A percentile compares a stretch with the other conserved stretches of the same genome.
phyloP scores from a whole-genome alignment of 2,797 vertebrate genomes.

The Gallinago stenura region DNA sequence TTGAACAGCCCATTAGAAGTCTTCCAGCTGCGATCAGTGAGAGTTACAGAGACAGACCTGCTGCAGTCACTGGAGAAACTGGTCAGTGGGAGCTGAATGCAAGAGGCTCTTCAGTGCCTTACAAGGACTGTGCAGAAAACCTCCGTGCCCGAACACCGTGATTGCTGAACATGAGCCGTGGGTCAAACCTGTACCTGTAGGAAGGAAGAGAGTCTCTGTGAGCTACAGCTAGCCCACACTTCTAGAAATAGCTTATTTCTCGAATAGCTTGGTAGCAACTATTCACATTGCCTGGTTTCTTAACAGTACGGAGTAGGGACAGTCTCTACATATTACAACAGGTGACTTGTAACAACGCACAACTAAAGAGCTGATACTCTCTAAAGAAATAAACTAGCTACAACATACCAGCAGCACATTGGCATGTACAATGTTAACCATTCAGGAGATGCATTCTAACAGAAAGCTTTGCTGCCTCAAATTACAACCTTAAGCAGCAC shows the following conservation, averaged over 20 bases:
- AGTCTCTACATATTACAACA: neutral
- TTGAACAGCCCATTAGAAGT: conserved; percentile 63
- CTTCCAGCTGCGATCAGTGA: conserved; percentile 57
- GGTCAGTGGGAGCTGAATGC: neutral
- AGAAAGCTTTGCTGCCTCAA: neutral
- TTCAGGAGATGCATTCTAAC: neutral
- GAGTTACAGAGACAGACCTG: conserved; percentile 66
- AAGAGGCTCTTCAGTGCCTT: conserved; percentile 17
- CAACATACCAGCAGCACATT: neutral
- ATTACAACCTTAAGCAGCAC: rapidly evolving
- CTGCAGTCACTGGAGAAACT: conserved; percentile 69
- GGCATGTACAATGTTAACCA: neutral
- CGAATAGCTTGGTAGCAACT: neutral
- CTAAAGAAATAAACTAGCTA: neutral
- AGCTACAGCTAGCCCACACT: neutral
- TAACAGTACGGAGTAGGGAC: neutral
- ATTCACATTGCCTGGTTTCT: neutral
- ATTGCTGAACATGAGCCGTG: conserved; percentile 88
- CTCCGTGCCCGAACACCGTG: conserved; percentile 77
- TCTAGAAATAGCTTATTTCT: neutral
- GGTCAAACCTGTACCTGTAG: conserved; percentile 90
- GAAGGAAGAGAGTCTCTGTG: neutral
- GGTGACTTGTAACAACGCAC: rapidly evolving
- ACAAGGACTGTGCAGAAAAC: conserved; percentile 80
- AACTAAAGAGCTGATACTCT: neutral